phyloP scores from a whole-genome alignment of 92 coral and sea anemone genomes.

The Palythoa heliodiscus region DNA sequence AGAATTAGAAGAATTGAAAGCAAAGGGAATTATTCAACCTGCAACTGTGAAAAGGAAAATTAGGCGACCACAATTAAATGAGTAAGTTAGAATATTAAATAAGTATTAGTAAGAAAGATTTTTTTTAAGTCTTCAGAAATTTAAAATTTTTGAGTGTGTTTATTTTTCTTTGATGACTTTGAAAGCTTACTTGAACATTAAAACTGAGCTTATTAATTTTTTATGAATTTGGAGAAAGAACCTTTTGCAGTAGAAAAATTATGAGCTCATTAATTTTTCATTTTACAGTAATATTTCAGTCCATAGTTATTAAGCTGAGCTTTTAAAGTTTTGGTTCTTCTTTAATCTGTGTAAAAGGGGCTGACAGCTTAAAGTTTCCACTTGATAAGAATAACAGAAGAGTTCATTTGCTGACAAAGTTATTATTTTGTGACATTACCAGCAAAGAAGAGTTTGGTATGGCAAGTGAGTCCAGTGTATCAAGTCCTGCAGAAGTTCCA shows the following conservation, averaged over 20 bases:
- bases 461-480: constrained; percentile 65
- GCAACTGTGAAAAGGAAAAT: constrained; percentile 1
- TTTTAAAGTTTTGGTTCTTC: no score
- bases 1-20: constrained; percentile 37
- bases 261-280: no score
- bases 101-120: not conserved
- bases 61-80: constrained; percentile 6
- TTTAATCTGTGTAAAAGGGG: not conserved
- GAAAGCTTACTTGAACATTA: no score
- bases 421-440: not conserved
- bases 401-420: not conserved
- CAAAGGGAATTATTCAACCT: not conserved
- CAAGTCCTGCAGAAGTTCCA: constrained; percentile 59
- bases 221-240: no score
- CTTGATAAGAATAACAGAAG: not conserved
- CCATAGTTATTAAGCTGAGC: no score
- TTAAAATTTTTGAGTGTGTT: no score
- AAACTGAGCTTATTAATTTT: no score
- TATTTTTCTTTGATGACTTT: no score
- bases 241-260: no score
- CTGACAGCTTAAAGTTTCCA: not conserved
- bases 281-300: no score
- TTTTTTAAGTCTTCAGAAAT: no score
- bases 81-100: not conserved
- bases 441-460: constrained; percentile 57